phyloP scores from a whole-genome alignment of 2,888 invertebrate species.

The Cantharis rufa region DNA sequence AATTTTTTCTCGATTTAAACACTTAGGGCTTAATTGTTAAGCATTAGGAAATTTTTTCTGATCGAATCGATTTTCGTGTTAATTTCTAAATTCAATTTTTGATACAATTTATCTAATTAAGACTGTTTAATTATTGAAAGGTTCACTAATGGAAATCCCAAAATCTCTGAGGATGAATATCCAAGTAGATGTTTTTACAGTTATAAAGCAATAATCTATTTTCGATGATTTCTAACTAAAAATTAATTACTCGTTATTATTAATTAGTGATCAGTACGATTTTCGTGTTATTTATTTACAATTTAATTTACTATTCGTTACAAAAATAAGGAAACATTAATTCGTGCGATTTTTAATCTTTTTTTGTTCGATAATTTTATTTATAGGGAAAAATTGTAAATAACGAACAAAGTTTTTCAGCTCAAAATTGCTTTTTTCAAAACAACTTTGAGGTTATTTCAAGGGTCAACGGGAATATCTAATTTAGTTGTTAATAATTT shows the following conservation, averaged over 20 bases:
- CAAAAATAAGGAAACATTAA: background rate
- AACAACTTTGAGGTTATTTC: background rate
- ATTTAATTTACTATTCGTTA: background rate
- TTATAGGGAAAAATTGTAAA: background rate
- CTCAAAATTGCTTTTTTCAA: background rate
- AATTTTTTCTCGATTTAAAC: background rate
- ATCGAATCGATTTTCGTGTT: background rate
- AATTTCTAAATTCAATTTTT: background rate
- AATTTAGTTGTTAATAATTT: conserved; percentile 42
- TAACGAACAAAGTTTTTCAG: background rate
- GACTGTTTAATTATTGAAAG: background rate
- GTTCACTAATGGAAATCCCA: background rate
- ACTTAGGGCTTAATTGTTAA: background rate
- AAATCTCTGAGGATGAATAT: background rate
- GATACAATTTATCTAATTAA: background rate
- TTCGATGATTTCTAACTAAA: background rate
- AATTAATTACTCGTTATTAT: background rate
- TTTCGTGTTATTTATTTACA: background rate
- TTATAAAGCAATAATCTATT: background rate
- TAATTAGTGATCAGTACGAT: background rate
- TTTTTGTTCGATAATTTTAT: background rate
- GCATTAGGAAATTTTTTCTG: background rate
- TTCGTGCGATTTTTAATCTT: background rate
- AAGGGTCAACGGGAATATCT: conserved; percentile 14
- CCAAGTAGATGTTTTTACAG: background rate